Evolutionary conservation across 2,888 invertebrate genomes (phyloP).

Genomic region (Coremacera marginata): DNA sequence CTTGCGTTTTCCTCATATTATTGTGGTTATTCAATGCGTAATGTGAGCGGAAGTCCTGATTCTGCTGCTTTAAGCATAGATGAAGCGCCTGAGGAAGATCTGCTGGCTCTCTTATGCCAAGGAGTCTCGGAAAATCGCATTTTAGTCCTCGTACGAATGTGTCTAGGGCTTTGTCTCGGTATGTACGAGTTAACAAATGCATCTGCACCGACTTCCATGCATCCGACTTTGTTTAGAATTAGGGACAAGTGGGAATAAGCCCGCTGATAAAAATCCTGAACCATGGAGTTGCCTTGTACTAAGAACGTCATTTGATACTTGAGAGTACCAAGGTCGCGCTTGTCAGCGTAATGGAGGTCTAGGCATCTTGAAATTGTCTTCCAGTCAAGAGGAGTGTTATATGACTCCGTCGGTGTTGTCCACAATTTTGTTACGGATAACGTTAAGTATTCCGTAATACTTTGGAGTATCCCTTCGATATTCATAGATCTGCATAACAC

Average conservation of each 20-base stretch:
- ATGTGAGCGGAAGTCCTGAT: background rate
- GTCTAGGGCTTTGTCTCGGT: slow-evolving; percentile 11
- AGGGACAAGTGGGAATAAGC: slow-evolving; percentile 34
- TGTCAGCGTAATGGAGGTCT: slow-evolving; percentile 43
- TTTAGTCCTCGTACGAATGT: slow-evolving; percentile 19
- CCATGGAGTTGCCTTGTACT: slow-evolving; percentile 10
- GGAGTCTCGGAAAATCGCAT: slow-evolving; percentile 4
- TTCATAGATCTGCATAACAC: slow-evolving; percentile 36
- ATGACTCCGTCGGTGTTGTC: too few relatives aligned
- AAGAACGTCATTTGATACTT: slow-evolving; percentile 42
- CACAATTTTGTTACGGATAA: too few relatives aligned
- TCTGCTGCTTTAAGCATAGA: slow-evolving; percentile 14
- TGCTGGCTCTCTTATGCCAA: slow-evolving; percentile 6
- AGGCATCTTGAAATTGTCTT: slow-evolving; percentile 37
- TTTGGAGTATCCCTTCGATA: slow-evolving; percentile 17
- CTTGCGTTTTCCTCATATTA: background rate
- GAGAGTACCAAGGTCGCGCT: slow-evolving; percentile 44
- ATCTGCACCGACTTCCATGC: background rate
- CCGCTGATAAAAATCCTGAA: slow-evolving; percentile 31
- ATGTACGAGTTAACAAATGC: background rate
- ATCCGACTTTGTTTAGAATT: slow-evolving; percentile 35
- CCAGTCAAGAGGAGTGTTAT: slow-evolving; percentile 41
- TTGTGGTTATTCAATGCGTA: background rate
- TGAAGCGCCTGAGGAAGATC: slow-evolving; percentile 22
- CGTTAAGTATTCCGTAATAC: slow-evolving; percentile 39